A percentile compares a stretch with the other conserved stretches of the same genome.
phyloP scores from a whole-genome alignment of 2,797 vertebrate species.

The Hemitrygon akajei region DNA sequence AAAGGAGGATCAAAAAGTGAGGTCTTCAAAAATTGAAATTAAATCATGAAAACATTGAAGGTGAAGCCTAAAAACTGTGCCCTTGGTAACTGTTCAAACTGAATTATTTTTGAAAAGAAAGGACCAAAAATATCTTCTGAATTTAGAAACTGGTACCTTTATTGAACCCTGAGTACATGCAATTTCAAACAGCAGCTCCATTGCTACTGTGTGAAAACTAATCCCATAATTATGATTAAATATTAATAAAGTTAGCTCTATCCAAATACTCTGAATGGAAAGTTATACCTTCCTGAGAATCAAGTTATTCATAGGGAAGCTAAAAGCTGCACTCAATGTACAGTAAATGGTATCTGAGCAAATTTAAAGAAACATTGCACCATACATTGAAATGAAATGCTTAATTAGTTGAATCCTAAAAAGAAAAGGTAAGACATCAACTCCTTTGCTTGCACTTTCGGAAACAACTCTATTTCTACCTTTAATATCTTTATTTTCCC shows the following conservation, averaged over 20 bases:
- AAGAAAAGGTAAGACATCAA: not conserved
- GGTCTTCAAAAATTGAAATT: no score
- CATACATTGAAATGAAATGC: not conserved
- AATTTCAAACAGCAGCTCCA: not conserved
- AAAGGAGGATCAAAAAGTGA: not conserved
- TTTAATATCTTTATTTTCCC: no score
- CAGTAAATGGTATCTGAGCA: not conserved
- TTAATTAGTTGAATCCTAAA: not conserved
- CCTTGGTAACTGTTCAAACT: no score
- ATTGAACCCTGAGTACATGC: not conserved
- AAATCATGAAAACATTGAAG: no score
- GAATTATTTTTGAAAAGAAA: not conserved
- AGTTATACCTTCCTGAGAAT: not conserved
- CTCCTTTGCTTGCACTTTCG: no score
- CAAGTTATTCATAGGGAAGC: conserved; percentile 19
- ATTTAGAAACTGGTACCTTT: not conserved
- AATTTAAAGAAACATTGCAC: not conserved
- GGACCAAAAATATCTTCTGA: not conserved
- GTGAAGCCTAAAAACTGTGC: no score
- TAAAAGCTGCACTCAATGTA: not conserved
- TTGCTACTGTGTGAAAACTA: not conserved
- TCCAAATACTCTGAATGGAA: not conserved
- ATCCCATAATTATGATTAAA: not conserved
- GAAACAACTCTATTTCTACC: no score
- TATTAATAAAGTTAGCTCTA: conserved; percentile 12